Evolutionary conservation across 2,888 invertebrate genomes (phyloP).

Genomic region (Spilarctia lutea): DNA sequence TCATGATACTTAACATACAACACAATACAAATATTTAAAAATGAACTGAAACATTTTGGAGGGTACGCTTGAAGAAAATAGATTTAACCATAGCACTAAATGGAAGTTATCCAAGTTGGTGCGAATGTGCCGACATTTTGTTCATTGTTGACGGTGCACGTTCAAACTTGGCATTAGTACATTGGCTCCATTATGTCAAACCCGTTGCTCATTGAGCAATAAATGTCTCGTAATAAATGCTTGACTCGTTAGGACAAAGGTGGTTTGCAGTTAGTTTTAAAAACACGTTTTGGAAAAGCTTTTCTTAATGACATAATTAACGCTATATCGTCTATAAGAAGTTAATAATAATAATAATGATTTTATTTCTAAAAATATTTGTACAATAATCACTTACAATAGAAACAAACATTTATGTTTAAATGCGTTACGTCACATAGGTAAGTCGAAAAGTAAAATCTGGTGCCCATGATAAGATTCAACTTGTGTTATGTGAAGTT

Average conservation of each 20-base stretch:
- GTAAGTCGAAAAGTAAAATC: too few species aligned
- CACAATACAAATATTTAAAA: too few species aligned
- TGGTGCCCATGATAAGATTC: too few species aligned
- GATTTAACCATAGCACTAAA: conserved; percentile 10
- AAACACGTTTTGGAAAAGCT: background rate
- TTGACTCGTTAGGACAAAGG: conserved; percentile 23
- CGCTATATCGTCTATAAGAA: too few species aligned
- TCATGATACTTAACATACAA: background rate
- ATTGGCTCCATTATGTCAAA: conserved; percentile 33
- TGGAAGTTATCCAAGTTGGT: conserved; percentile 31
- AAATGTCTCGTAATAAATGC: conserved; percentile 35
- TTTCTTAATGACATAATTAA: too few species aligned
- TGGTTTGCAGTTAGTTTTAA: conserved; percentile 17
- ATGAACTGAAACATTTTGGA: background rate
- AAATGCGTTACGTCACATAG: too few species aligned
- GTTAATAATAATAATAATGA: too few species aligned
- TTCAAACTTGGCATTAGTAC: conserved; percentile 34
- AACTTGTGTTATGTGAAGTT: too few species aligned
- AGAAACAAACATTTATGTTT: too few species aligned
- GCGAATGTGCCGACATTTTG: conserved; percentile 36
- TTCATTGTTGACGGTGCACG: conserved; percentile 33
- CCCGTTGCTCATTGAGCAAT: conserved; percentile 24
- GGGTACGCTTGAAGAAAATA: background rate
- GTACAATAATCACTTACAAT: too few species aligned
- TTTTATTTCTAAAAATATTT: too few species aligned